Evolutionary conservation across 2,113 vertebrate species (phyloP).

Genomic region (Alethe diademata): DNA sequence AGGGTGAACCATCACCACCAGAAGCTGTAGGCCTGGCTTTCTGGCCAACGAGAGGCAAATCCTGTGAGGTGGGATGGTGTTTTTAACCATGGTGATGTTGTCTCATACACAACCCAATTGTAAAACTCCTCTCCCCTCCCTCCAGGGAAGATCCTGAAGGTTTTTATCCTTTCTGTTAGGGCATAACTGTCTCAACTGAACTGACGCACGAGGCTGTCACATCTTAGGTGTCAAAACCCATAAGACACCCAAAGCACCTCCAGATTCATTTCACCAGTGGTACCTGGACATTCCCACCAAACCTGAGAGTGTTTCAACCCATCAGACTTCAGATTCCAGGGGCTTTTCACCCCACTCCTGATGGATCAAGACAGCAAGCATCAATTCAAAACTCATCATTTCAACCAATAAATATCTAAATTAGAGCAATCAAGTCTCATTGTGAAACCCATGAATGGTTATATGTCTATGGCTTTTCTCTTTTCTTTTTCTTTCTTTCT

Average conservation of each 20-base stretch:
- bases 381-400: background rate
- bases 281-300: background rate
- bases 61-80: background rate
- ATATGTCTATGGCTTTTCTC: too few relatives aligned
- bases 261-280: background rate
- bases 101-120: background rate
- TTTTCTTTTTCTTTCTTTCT: too few relatives aligned
- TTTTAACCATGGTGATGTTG: background rate
- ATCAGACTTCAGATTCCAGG: background rate
- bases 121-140: background rate
- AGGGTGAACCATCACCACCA: background rate
- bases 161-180: background rate
- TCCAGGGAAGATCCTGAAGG: background rate
- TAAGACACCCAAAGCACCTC: background rate
- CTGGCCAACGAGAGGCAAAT: background rate
- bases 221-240: background rate
- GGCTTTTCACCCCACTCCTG: rapidly evolving
- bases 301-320: background rate
- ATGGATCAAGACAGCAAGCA: rapidly evolving
- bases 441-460: background rate
- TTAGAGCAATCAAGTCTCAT: background rate
- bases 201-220: rapidly evolving
- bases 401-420: rapidly evolving
- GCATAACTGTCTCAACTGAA: background rate
- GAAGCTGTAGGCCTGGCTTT: background rate